Percentiles rank a stretch among this genome's conserved stretches.
These are phyloP conservation scores for Aphelenchoides besseyi DNA, from an alignment of 1,140 invertebrate genomes.

Conservation along the genomic window DNA sequence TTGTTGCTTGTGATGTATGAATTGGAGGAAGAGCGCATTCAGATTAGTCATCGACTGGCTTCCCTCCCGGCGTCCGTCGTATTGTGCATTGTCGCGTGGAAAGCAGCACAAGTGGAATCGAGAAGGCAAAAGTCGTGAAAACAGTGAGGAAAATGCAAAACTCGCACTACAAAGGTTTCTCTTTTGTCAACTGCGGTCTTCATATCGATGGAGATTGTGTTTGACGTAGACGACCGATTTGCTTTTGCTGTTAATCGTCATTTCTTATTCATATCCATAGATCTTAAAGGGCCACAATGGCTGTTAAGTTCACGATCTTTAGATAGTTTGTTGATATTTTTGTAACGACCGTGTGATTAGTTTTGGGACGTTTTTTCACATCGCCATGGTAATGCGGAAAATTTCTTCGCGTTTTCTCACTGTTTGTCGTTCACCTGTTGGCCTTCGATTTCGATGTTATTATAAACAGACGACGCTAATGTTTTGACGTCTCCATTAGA, in stretches of 20 bases:
- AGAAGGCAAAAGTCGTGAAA: background rate
- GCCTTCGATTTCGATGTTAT: constrained; percentile 1
- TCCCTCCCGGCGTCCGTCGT: constrained; percentile 1
- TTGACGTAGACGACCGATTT: too few relatives aligned
- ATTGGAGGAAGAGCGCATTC: constrained; percentile 3
- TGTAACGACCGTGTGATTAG: background rate
- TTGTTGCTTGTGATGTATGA: constrained; percentile 4
- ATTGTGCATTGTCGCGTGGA: constrained; percentile 2
- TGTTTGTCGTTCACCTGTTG: background rate
- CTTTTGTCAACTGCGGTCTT: background rate
- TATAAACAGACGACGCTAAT: background rate
- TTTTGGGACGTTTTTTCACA: background rate
- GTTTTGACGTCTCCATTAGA: too few relatives aligned
- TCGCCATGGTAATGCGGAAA: constrained; percentile 3
- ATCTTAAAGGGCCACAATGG: too few relatives aligned
- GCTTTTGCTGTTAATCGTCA: too few relatives aligned
- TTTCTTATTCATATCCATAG: too few relatives aligned
- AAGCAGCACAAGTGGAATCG: background rate
- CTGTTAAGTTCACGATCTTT: too few relatives aligned
- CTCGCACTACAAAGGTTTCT: background rate
- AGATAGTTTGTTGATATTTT: too few relatives aligned
- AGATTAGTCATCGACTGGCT: constrained; percentile 5
- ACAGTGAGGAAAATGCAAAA: background rate
- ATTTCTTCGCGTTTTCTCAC: background rate
- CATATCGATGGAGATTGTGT: background rate